These are phyloP conservation scores for Thunnus maccoyii DNA, from an alignment of 2,113 vertebrate genomes.

Conservation along the genomic window DNA sequence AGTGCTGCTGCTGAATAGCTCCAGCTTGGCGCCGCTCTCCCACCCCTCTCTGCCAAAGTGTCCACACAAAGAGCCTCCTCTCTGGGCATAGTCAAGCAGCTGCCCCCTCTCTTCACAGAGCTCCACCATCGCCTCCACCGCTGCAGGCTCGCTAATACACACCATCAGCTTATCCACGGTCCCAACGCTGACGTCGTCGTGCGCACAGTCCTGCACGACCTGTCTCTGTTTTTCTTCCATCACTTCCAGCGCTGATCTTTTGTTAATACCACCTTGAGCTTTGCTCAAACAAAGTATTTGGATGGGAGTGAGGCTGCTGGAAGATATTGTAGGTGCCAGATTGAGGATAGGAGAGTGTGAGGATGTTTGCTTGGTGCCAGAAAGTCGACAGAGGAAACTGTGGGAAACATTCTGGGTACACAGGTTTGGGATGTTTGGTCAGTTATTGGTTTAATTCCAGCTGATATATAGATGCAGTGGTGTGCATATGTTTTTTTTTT, in stretches of 20 bases:
- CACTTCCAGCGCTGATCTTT: slow-evolving; percentile 62
- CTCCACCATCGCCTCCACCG: background rate
- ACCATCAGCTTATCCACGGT: slow-evolving; percentile 15
- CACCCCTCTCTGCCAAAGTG: slow-evolving; percentile 54
- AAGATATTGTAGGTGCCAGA: slow-evolving; percentile 37
- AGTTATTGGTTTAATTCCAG: background rate
- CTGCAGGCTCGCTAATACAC: slow-evolving; percentile 23
- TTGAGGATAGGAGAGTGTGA: slow-evolving; percentile 5
- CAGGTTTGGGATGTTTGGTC: background rate
- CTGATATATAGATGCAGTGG: background rate
- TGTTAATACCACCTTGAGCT: slow-evolving; percentile 56
- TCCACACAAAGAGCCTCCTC: slow-evolving; percentile 70
- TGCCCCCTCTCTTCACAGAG: slow-evolving; percentile 25
- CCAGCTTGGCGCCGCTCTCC: slow-evolving; percentile 49
- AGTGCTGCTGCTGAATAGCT: slow-evolving; percentile 58
- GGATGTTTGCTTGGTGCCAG: slow-evolving; percentile 23
- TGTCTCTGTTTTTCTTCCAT: slow-evolving; percentile 70
- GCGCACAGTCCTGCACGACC: slow-evolving; percentile 32
- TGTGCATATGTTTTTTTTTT: too few species aligned
- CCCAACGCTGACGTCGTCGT: slow-evolving; percentile 21
- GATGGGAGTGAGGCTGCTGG: slow-evolving; percentile 35
- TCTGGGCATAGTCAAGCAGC: slow-evolving; percentile 33
- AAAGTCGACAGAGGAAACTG: slow-evolving; percentile 7
- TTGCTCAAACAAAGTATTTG: slow-evolving; percentile 66
- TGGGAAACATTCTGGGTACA: background rate